phyloP scores from a whole-genome alignment of 2,113 vertebrate genomes.

The Ranitomeya variabilis region DNA sequence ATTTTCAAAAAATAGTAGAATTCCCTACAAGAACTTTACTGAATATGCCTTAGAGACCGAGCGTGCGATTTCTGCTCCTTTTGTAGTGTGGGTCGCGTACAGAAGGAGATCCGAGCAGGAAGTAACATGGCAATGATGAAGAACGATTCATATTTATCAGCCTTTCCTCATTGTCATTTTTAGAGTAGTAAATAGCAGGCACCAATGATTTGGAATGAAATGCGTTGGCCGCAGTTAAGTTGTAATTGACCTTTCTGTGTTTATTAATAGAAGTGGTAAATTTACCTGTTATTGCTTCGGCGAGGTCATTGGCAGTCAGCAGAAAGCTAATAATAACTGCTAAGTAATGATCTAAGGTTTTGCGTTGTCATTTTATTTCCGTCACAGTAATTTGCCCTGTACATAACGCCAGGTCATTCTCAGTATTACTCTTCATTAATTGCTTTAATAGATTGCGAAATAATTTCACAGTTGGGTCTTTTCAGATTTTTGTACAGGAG shows the following conservation, averaged over 20 bases:
- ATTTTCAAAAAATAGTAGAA: neutral
- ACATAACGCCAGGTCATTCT: neutral
- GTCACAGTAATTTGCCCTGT: constrained; percentile 3
- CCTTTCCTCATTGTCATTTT: neutral
- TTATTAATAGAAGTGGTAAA: constrained; percentile 8
- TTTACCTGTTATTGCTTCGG: constrained; percentile 15
- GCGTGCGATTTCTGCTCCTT: neutral
- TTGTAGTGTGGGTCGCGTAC: neutral
- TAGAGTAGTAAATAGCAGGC: neutral
- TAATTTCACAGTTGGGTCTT: neutral
- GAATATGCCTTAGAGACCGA: neutral
- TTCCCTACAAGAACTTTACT: neutral
- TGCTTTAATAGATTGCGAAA: neutral
- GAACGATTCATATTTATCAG: neutral
- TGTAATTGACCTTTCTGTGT: constrained; percentile 15
- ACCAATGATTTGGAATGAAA: neutral
- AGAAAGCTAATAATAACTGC: constrained; percentile 41
- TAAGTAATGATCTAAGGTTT: constrained; percentile 22
- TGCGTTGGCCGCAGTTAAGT: neutral
- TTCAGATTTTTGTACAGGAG: neutral
- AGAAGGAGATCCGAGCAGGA: neutral
- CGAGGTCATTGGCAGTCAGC: constrained; percentile 13
- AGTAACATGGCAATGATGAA: neutral
- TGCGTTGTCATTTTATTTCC: constrained; percentile 11
- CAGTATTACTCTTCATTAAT: neutral